Base-by-base conservation (phyloP, 2,113 vertebrate genomes). In the Periophthalmus modestus region DNA sequence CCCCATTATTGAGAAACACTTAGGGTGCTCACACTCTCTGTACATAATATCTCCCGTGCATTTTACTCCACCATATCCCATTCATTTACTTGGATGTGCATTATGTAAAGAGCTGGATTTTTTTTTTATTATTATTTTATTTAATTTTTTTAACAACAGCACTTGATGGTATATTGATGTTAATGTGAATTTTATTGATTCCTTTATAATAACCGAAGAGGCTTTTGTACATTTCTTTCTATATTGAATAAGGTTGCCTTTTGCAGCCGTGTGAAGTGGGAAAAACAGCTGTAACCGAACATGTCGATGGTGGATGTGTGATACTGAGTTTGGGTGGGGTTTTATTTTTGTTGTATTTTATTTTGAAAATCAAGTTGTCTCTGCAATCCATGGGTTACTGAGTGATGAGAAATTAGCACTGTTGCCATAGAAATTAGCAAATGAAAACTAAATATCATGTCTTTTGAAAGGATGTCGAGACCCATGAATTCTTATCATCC, bases 141-240 rank as follows among this genome's bases (percentile, higher is more conserved):
- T 43, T 43, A 7, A 10, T 72, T 86, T 88, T 81, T 71, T 83
- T 78, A 75, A 84, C 77, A 80, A 69, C 83, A 87, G 86, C 85
- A 87, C 85, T 88, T 89, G 89, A 89, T 91, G 87, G 75, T 85
- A 81, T 85, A 81, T 87, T 58, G 77, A 80, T 87, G 86, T 90
- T 78, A 28, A 67, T 86, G 85, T 90, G 81, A 80, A 80, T 78
- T 74, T 78, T 68, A 74, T 88, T 83, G 66, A 77, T 85, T 86
- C 72, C 57, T 73, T 83, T 88, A 24, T 77, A 72, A 61, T 82
- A 79, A 63, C 74, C 75, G 85, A 55, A 69, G 43, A 74, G 75
- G 73, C 71, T 76, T 89, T 91, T 91, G 88, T 90, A 91, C 76
- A 86, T 88, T 91, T 87, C 76, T 87, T 91, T 90, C 79, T 88